Evolutionary conservation across 2,113 vertebrate genomes (phyloP).

Genomic region (Kobus ellipsiprymnus): DNA sequence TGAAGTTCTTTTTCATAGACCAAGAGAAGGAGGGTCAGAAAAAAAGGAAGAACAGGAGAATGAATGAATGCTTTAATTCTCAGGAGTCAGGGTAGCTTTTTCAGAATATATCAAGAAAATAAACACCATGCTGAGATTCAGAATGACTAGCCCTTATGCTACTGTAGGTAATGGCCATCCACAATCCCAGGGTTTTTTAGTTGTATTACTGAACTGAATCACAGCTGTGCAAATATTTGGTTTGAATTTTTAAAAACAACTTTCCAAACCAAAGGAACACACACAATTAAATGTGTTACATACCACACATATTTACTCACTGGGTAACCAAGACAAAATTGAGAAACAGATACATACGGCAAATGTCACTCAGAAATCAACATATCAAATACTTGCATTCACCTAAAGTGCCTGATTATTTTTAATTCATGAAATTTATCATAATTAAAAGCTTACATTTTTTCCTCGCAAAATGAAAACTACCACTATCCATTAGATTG

Average conservation of each 20-base stretch:
- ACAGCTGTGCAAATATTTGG: background rate
- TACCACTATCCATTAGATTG: background rate
- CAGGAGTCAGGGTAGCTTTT: background rate
- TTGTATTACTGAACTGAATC: background rate
- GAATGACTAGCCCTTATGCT: background rate
- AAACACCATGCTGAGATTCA: background rate
- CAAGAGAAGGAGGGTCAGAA: background rate
- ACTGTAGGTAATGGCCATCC: background rate
- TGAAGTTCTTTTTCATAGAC: background rate
- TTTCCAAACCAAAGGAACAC: background rate
- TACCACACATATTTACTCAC: background rate
- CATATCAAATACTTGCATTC: background rate
- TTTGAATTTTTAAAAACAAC: background rate
- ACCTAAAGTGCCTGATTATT: background rate
- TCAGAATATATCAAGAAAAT: background rate
- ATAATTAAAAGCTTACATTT: background rate
- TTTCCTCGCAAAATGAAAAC: background rate
- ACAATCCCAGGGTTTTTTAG: background rate
- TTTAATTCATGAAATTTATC: background rate
- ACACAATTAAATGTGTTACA: background rate
- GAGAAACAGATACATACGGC: background rate
- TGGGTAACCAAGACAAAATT: background rate
- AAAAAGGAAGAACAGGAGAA: background rate
- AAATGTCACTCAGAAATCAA: background rate
- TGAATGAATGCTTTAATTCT: background rate